Base-by-base conservation (phyloP, 1,140 invertebrate genomes). In the Acromyrmex echinatior region DNA sequence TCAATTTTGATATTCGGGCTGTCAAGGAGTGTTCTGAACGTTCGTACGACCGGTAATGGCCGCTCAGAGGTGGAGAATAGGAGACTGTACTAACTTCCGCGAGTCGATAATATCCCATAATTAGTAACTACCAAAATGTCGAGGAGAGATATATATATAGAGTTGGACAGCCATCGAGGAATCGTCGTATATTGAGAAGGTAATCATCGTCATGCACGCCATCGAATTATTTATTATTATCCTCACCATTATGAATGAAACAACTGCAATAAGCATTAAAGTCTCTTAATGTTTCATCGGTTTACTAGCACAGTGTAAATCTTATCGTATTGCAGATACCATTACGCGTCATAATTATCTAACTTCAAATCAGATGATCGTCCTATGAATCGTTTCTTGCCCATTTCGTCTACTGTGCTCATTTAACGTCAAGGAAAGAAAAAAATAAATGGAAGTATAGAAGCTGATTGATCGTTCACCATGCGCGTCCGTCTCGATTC, bases 21-120 rank as follows among this genome's bases (percentile, higher is more conserved):
- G 78, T 73, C 86, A 73, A 70, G 45, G 28, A 73, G 49, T 82
- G 78, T 62, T 81, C 87, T 49, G 81, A 21, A 58, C 77, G 79
- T 84, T 73, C 62, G 71, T 81, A 86, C 77, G 31, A 62, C 86
- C 81, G 78, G 80, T 88, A 90, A 91, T 88, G 90, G 88, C 60
- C 74, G 88, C 90, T 91, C 80, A 86, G 82, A 86, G 53, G 82
- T 65, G 65, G 77, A 62, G 86, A 88, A 90, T 91, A 60, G 82
- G 87, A 88, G 85, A 91, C 87, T 91, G 18, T 84, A 84, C 78
- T 82, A 90, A 91, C 90, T 91, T 91, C 66, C 82, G 73, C 45
- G 73, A 91, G 90, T 88, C 87, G 74, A 89, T 88, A 91, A 90
- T 87, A 87, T 91, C 87, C 82, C 62, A 79, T 88, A 91, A 91